These are phyloP conservation scores for Brachionus asplanchnoidis DNA, from an alignment of 1,140 invertebrate genomes.

Conservation along the genomic window DNA sequence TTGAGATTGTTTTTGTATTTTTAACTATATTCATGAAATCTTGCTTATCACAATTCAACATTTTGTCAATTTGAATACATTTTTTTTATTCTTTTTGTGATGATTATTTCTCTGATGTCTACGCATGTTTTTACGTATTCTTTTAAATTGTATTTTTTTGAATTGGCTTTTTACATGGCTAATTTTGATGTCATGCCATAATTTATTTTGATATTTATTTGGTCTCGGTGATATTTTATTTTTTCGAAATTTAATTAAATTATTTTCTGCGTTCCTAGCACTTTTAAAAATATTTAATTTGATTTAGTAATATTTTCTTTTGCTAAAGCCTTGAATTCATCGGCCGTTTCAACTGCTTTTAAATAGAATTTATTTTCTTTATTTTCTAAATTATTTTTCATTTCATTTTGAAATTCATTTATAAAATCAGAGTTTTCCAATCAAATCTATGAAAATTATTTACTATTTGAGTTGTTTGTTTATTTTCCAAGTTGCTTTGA, in stretches of 20 bases:
- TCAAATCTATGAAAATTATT: no score
- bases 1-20: background rate
- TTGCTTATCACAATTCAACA: background rate
- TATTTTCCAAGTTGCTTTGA: no score
- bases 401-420: background rate
- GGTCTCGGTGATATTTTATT: background rate
- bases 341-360: background rate
- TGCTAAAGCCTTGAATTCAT: background rate
- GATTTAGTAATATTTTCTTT: background rate
- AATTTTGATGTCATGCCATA: background rate
- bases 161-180: background rate
- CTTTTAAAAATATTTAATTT: background rate
- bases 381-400: background rate
- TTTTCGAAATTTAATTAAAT: background rate
- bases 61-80: background rate
- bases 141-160: background rate
- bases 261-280: background rate
- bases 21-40: background rate
- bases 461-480: no score
- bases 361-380: background rate
- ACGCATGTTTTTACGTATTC: background rate
- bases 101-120: background rate
- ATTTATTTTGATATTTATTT: background rate
- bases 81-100: background rate
- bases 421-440: background rate